phyloP scores from a whole-genome alignment of 2,888 invertebrate genomes.

The Temnothorax rugatulus region DNA sequence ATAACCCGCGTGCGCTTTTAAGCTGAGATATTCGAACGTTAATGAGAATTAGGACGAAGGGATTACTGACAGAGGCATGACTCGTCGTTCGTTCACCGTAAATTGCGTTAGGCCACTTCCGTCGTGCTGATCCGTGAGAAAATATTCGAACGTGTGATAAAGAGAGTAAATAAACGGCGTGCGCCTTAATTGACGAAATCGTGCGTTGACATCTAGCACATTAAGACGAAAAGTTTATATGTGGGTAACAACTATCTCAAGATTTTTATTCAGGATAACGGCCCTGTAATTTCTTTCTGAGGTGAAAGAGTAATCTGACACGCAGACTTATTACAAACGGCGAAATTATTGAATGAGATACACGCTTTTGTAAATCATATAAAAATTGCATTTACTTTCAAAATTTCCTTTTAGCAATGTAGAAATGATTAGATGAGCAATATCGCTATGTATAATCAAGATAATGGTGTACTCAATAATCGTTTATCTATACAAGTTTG shows the following conservation, averaged over 20 bases:
- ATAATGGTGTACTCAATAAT: not conserved
- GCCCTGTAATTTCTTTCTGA: no score
- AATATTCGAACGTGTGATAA: not conserved
- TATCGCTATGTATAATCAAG: not conserved
- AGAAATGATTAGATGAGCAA: not conserved
- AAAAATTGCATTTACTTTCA: not conserved
- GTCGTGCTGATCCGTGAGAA: slow-evolving; percentile 17
- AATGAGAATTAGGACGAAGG: slow-evolving; percentile 47
- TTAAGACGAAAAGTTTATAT: slow-evolving; percentile 12
- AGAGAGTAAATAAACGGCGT: not conserved
- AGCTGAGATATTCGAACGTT: slow-evolving; percentile 38
- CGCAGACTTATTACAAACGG: not conserved
- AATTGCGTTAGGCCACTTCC: slow-evolving; percentile 34
- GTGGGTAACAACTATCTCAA: not conserved
- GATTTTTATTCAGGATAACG: slow-evolving; percentile 13
- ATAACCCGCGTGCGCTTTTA: slow-evolving; percentile 13
- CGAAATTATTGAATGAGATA: not conserved
- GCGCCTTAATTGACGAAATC: slow-evolving; percentile 29
- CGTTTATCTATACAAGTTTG: not conserved
- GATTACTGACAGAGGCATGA: slow-evolving; percentile 6
- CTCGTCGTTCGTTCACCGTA: slow-evolving; percentile 19
- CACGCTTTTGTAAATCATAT: not conserved
- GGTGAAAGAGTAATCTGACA: not conserved
- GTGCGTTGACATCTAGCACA: not conserved
- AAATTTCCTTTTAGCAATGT: not conserved